Percentiles rank a stretch among this genome's conserved stretches.
These are phyloP conservation scores for Coreius guichenoti DNA, from an alignment of 2,797 vertebrate species.

Conservation along the genomic window DNA sequence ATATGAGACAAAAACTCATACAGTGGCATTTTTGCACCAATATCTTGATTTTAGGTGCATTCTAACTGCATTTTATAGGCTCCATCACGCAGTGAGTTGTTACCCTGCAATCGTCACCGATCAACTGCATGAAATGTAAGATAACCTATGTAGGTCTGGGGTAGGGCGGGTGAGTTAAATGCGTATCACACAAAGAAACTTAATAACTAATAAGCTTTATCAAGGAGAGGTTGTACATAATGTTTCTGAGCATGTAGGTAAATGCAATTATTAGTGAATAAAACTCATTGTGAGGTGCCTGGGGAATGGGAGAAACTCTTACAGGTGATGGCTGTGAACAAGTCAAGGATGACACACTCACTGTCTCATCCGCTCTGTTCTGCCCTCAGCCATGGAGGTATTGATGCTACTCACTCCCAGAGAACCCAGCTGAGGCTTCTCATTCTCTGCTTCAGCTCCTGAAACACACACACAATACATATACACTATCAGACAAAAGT, in stretches of 20 bases:
- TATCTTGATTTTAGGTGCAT: no score
- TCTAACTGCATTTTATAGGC: no score
- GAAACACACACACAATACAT: constrained; percentile 36
- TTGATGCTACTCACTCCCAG: constrained; percentile 52
- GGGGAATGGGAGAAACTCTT: constrained; percentile 8
- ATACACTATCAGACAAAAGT: background rate
- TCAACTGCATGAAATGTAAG: background rate
- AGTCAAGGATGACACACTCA: constrained; percentile 68
- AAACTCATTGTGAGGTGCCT: background rate
- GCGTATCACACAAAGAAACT: no score
- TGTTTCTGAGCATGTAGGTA: background rate
- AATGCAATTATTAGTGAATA: background rate
- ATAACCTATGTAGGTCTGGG: no score
- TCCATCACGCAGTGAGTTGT: no score
- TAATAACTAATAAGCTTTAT: background rate
- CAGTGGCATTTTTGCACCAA: no score
- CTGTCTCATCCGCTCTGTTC: constrained; percentile 75
- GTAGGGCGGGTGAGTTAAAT: no score
- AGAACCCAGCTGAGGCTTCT: constrained; percentile 61
- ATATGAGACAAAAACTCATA: background rate
- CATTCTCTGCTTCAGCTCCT: constrained; percentile 64
- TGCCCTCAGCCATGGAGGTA: constrained; percentile 56
- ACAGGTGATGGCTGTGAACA: background rate
- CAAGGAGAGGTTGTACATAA: background rate
- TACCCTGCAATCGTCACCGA: background rate